Evolutionary conservation across 2,113 vertebrate species (phyloP).

Genomic region (Menidia beryllina): DNA sequence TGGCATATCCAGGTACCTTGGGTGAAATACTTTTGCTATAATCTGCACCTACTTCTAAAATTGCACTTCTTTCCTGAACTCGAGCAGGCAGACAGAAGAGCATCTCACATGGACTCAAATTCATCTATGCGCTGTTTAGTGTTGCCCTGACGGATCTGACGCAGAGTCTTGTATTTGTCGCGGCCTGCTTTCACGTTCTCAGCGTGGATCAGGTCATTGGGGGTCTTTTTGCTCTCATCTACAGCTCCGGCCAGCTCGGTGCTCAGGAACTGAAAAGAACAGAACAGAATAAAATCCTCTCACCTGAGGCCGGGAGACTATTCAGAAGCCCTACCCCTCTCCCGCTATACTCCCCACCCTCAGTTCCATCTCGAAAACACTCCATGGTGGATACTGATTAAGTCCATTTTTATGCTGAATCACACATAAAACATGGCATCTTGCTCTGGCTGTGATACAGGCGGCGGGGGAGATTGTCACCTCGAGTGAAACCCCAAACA

Average conservation of each 20-base stretch:
- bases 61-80: slow-evolving; percentile 10
- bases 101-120: slow-evolving; percentile 94
- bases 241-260: slow-evolving; percentile 91
- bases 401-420: slow-evolving; percentile 52
- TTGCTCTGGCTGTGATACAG: slow-evolving; percentile 43
- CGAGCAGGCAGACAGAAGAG: background rate
- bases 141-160: slow-evolving; percentile 97
- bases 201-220: slow-evolving; percentile 94
- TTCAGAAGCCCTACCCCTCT: slow-evolving; percentile 40
- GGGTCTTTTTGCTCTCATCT: slow-evolving; percentile 94
- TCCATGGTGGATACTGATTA: slow-evolving; percentile 57
- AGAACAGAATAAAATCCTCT: slow-evolving; percentile 46
- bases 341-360: background rate
- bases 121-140: slow-evolving; percentile 98
- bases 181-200: slow-evolving; percentile 94
- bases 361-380: slow-evolving; percentile 46
- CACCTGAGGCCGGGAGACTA: slow-evolving; percentile 42
- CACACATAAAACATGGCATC: slow-evolving; percentile 35
- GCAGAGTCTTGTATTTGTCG: slow-evolving; percentile 98
- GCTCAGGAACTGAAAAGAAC: slow-evolving; percentile 87
- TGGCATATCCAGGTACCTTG: slow-evolving; percentile 9
- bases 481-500: slow-evolving; percentile 41
- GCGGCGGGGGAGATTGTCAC: slow-evolving; percentile 20
- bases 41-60: slow-evolving; percentile 38
- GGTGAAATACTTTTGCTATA: background rate